A percentile compares a stretch with the other conserved stretches of the same genome.
These are phyloP conservation scores for Seriola aureovittata DNA, from an alignment of 2,113 vertebrate species.

Conservation along the genomic window DNA sequence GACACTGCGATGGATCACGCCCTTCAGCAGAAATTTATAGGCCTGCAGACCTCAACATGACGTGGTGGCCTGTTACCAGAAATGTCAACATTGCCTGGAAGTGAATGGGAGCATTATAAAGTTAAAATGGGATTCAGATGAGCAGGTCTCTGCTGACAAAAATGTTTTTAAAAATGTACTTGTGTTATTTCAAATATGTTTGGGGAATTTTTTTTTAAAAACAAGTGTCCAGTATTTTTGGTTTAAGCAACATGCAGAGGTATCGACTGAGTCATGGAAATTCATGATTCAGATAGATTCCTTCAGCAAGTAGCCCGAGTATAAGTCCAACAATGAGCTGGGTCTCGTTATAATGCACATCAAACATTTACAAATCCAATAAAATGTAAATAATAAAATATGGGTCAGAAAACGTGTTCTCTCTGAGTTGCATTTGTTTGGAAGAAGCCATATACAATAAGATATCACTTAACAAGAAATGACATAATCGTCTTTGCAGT, in stretches of 20 bases:
- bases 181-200: neutral
- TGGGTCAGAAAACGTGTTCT: neutral
- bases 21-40: slow-evolving; percentile 73
- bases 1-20: slow-evolving; percentile 44
- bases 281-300: neutral
- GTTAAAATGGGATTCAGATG: neutral
- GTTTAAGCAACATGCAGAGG: neutral
- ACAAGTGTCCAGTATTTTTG: neutral
- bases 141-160: neutral
- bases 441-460: neutral
- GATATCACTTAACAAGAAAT: neutral
- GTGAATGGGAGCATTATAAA: neutral
- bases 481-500: neutral
- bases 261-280: neutral
- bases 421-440: neutral
- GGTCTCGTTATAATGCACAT: neutral
- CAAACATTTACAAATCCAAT: neutral
- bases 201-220: neutral
- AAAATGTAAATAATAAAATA: neutral
- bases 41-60: slow-evolving; percentile 62
- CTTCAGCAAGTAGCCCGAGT: too few relatives aligned
- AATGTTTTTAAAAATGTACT: neutral
- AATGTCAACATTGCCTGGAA: slow-evolving; percentile 69
- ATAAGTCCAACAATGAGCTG: neutral
- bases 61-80: slow-evolving; percentile 53